phyloP scores from a whole-genome alignment of 2,888 invertebrate genomes.

The Synergus gifuensis region DNA sequence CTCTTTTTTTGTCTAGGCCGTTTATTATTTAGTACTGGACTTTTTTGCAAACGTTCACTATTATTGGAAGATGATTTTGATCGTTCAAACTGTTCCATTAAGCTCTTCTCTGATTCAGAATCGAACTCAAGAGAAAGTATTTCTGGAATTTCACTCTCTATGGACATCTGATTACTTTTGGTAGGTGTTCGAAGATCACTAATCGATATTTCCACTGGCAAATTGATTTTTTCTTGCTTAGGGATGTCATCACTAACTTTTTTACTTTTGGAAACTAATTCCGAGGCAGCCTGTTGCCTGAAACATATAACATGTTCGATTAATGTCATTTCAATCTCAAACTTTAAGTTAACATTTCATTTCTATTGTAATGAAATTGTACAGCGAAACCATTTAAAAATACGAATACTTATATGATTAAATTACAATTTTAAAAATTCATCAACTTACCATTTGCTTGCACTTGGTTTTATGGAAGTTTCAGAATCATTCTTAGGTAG shows the following conservation, averaged over 20 bases:
- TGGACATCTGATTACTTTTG: constrained; percentile 41
- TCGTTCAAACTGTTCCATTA: background rate
- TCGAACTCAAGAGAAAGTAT: constrained; percentile 48
- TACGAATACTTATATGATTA: background rate
- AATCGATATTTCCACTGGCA: background rate
- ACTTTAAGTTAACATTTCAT: background rate
- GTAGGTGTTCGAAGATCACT: background rate
- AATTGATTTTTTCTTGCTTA: background rate
- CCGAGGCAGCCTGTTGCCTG: background rate
- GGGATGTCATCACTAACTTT: background rate
- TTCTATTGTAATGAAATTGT: background rate
- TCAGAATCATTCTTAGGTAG: background rate
- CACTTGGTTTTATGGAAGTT: background rate
- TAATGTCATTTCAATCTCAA: background rate
- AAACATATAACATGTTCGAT: background rate
- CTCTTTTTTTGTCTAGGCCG: constrained; percentile 3
- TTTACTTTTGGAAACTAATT: background rate
- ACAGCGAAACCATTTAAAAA: background rate
- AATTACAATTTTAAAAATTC: background rate
- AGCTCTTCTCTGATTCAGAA: constrained; percentile 44
- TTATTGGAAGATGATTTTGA: background rate
- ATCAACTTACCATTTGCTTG: background rate
- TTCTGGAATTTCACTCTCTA: constrained; percentile 15
- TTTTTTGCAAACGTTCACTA: constrained; percentile 15
- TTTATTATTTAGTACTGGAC: constrained; percentile 2